Evolutionary conservation across 92 coral and sea anemone genomes (phyloP).

Genomic region (Porites cylindrica): DNA sequence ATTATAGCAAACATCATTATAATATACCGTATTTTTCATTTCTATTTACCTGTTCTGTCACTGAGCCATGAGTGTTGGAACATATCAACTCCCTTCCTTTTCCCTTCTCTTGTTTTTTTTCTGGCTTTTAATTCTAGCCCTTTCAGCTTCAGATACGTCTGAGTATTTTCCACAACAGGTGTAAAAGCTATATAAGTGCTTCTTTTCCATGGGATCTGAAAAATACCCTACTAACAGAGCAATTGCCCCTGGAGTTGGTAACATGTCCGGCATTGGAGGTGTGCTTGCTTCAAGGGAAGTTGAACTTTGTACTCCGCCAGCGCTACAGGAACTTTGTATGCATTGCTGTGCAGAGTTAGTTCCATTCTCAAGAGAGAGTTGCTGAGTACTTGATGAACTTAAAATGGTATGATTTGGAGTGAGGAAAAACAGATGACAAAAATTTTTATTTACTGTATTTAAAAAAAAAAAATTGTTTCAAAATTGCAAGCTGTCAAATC

Average conservation of each 20-base stretch:
- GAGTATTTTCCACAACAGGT: conserved; percentile 38
- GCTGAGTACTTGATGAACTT: conserved; percentile 25
- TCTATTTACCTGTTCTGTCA: conserved; percentile 17
- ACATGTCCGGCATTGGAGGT: conserved; percentile 15
- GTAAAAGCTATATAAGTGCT: conserved; percentile 34
- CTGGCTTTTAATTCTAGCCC: conserved; percentile 37
- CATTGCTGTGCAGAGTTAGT: conserved; percentile 33
- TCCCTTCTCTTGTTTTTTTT: conserved; percentile 36
- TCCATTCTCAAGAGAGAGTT: conserved; percentile 25
- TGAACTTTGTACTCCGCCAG: conserved; percentile 9
- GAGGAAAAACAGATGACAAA: conserved; percentile 27
- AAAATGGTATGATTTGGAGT: conserved; percentile 13
- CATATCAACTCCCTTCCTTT: conserved; percentile 30
- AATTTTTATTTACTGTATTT: not conserved
- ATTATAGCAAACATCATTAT: not conserved
- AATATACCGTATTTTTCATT: conserved; percentile 4
- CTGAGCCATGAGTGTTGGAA: conserved; percentile 31
- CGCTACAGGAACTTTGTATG: conserved; percentile 29
- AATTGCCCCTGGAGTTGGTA: conserved; percentile 30
- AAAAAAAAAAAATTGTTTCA: too few species aligned
- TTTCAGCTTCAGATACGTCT: conserved; percentile 31
- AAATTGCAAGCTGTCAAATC: not conserved
- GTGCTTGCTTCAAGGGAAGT: conserved; percentile 27
- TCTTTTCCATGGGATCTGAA: conserved; percentile 43
- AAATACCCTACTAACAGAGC: conserved; percentile 31